phyloP scores from a whole-genome alignment of 1,140 invertebrate species.

The Gerris buenoi region DNA sequence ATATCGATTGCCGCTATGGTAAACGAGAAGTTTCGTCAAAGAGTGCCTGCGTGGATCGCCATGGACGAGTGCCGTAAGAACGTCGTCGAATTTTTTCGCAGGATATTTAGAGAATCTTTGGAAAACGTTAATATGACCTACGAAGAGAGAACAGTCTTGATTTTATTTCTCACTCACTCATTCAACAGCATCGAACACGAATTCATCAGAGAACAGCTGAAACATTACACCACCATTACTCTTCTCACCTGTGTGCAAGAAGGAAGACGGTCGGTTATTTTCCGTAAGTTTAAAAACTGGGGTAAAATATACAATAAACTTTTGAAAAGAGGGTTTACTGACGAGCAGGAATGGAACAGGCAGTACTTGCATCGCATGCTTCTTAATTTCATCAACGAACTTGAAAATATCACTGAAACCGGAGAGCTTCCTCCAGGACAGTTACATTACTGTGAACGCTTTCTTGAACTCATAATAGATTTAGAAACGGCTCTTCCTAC shows the following conservation, averaged over 20 bases:
- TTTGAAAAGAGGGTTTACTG: slow-evolving; percentile 64
- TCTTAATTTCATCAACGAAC: slow-evolving; percentile 71
- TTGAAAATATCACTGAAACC: slow-evolving; percentile 61
- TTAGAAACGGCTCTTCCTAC: slow-evolving; percentile 88
- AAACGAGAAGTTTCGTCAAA: slow-evolving; percentile 95
- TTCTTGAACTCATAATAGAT: slow-evolving; percentile 91
- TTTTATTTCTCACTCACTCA: slow-evolving; percentile 89
- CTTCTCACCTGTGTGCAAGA: slow-evolving; percentile 53
- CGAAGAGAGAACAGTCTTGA: slow-evolving; percentile 68
- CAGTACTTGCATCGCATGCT: slow-evolving; percentile 77
- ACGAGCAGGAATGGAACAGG: slow-evolving; percentile 71
- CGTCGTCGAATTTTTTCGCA: slow-evolving; percentile 76
- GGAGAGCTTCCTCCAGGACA: slow-evolving; percentile 26
- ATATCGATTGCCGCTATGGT: slow-evolving; percentile 94
- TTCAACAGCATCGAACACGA: slow-evolving; percentile 95
- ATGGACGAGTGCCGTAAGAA: slow-evolving; percentile 67
- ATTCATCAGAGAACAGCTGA: slow-evolving; percentile 80
- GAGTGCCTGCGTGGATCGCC: slow-evolving; percentile 85
- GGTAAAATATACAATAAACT: slow-evolving; percentile 45
- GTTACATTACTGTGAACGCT: slow-evolving; percentile 82
- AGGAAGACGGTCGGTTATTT: slow-evolving; percentile 41
- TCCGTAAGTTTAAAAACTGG: background rate
- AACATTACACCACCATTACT: slow-evolving; percentile 29
- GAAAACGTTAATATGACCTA: slow-evolving; percentile 41
- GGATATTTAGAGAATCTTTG: slow-evolving; percentile 58